phyloP scores from a whole-genome alignment of 2,113 vertebrate species.

The Glaucomys volans region DNA sequence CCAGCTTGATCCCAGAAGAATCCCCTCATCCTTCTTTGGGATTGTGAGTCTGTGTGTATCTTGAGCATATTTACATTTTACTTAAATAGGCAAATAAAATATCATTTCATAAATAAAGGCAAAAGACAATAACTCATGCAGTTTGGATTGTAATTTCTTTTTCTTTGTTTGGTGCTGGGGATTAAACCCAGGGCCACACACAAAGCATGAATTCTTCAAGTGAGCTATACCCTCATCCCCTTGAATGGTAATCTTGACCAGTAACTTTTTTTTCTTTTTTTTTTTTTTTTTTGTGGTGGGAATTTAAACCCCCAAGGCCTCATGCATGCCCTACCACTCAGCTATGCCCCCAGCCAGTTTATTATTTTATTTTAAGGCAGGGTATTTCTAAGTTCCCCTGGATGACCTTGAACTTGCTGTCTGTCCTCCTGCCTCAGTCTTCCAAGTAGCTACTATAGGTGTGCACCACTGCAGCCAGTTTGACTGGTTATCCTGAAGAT shows the following conservation, averaged over 20 bases:
- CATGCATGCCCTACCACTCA: not conserved
- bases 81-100: slow-evolving; percentile 38
- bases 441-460: not conserved
- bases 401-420: not conserved
- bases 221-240: not conserved
- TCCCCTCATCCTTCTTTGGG: not conserved
- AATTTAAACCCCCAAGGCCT: not conserved
- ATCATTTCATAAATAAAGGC: not conserved
- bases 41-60: not conserved
- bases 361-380: not conserved
- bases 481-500: not conserved
- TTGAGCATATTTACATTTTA: slow-evolving; percentile 20
- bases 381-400: not conserved
- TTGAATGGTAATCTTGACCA: not conserved
- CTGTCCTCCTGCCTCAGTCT: not conserved
- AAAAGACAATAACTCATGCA: not conserved
- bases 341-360: not conserved
- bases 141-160: not conserved
- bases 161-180: not conserved
- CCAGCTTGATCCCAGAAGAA: too few species aligned
- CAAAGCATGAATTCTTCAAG: not conserved
- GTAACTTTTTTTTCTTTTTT: too few species aligned
- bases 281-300: not conserved
- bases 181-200: too few species aligned
- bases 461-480: not conserved